Evolutionary conservation across 2,797 vertebrate species (phyloP).

Genomic region (Crypturellus tataupa): DNA sequence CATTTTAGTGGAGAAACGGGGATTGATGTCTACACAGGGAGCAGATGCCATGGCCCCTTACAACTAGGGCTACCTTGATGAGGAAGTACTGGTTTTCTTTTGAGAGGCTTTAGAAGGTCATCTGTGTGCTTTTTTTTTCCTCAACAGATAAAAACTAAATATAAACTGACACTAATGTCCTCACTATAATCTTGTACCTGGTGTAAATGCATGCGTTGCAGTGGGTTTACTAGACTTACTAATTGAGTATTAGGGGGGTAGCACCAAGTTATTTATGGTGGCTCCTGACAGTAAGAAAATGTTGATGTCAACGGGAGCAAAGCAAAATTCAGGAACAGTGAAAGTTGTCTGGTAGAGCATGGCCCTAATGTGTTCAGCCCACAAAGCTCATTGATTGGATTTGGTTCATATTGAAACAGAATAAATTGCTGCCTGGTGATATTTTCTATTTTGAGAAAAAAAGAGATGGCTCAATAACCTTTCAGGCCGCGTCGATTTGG

Average conservation of each 20-base stretch:
- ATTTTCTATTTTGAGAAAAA: slow-evolving; percentile 51
- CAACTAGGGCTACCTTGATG: not conserved
- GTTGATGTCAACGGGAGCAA: not conserved
- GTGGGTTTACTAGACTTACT: not conserved
- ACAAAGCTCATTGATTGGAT: slow-evolving; percentile 37
- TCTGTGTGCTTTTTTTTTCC: not conserved
- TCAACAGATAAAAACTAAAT: not conserved
- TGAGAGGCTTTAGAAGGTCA: not conserved
- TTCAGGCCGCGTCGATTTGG: not conserved
- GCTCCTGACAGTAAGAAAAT: not conserved
- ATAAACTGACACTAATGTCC: not conserved
- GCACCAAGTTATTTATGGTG: not conserved
- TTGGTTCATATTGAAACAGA: slow-evolving; percentile 23
- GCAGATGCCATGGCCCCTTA: not conserved
- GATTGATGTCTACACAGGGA: not conserved
- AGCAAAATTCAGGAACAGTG: slow-evolving; percentile 17
- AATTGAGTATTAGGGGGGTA: not conserved
- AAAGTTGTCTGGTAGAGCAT: not conserved
- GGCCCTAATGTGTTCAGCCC: not conserved
- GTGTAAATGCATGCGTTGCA: not conserved
- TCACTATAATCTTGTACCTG: not conserved
- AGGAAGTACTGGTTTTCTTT: not conserved
- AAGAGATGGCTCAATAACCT: slow-evolving; percentile 49
- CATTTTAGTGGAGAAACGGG: not conserved
- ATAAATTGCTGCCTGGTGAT: not conserved